These are phyloP conservation scores for Hybognathus amarus DNA, from an alignment of 2,797 vertebrate species.

Conservation along the genomic window DNA sequence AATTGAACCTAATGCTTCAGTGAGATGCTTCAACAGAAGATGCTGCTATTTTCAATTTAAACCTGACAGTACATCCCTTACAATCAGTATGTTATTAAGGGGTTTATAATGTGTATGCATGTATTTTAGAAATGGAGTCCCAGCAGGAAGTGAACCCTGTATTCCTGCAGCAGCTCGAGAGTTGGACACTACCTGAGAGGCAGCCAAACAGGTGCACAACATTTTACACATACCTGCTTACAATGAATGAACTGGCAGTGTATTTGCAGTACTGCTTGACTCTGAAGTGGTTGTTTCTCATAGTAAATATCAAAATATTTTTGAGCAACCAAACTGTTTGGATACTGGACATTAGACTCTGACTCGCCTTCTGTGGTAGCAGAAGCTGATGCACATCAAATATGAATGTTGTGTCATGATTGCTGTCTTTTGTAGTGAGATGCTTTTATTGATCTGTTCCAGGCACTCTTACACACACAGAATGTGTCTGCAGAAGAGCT, in stretches of 20 bases:
- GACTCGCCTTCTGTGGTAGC: too few species aligned
- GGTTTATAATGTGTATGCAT: neutral
- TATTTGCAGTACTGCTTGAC: neutral
- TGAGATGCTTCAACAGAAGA: neutral
- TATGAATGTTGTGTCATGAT: neutral
- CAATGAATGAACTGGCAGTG: neutral
- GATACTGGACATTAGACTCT: neutral
- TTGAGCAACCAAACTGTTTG: neutral
- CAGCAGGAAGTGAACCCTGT: conserved; percentile 79
- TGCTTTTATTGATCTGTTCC: conserved; percentile 37
- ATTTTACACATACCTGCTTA: neutral
- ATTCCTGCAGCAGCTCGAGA: conserved; percentile 83
- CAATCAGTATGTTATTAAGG: neutral
- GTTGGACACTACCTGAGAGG: conserved; percentile 84
- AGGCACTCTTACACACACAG: conserved; percentile 84
- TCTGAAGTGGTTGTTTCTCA: neutral
- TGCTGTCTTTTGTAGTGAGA: conserved; percentile 1
- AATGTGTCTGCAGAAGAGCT: conserved; percentile 86
- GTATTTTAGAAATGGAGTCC: conserved; percentile 35
- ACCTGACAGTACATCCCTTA: neutral
- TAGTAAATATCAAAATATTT: neutral
- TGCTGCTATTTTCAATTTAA: neutral
- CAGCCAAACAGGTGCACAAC: conserved; percentile 78
- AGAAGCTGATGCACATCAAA: neutral
- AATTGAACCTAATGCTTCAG: neutral